These are phyloP conservation scores for Crossocerus cetratus DNA, from an alignment of 2,888 invertebrate genomes.

Conservation along the genomic window DNA sequence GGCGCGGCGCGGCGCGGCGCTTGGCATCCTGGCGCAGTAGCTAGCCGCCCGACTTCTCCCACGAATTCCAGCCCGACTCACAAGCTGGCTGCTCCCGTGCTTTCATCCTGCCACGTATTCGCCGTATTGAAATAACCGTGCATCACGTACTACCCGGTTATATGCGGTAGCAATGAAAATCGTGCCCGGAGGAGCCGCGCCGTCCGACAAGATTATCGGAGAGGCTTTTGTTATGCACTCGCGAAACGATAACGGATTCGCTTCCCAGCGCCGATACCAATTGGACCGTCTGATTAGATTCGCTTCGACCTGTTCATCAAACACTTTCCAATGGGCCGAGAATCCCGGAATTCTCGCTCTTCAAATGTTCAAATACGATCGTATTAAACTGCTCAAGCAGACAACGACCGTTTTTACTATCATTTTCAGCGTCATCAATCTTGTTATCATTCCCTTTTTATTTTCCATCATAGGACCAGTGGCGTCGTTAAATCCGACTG, in stretches of 20 bases:
- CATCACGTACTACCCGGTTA: constrained; percentile 22
- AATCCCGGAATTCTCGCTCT: not conserved
- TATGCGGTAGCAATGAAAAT: constrained; percentile 22
- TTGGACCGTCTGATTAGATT: not conserved
- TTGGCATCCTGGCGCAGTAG: constrained; percentile 13
- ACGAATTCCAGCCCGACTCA: constrained; percentile 14
- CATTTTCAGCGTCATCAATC: too few species aligned
- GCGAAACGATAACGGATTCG: not conserved
- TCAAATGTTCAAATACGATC: not conserved
- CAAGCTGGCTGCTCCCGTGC: constrained; percentile 17
- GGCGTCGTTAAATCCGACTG: too few species aligned
- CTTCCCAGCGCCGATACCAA: not conserved
- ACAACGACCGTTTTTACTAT: too few species aligned
- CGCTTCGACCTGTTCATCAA: not conserved
- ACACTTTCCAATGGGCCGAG: too few species aligned
- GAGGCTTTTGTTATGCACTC: constrained; percentile 22
- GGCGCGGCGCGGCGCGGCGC: constrained; percentile 27
- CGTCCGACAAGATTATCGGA: constrained; percentile 32
- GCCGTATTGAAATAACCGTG: constrained; percentile 37
- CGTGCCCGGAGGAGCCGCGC: not conserved
- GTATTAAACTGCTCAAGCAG: too few species aligned
- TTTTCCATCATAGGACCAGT: too few species aligned
- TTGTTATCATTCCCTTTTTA: too few species aligned
- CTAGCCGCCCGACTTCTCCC: not conserved
- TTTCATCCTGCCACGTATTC: constrained; percentile 29